Conservation (phyloP, 2,113 vertebrate genomes). For the Plecturocebus donacophilus region DNA sequence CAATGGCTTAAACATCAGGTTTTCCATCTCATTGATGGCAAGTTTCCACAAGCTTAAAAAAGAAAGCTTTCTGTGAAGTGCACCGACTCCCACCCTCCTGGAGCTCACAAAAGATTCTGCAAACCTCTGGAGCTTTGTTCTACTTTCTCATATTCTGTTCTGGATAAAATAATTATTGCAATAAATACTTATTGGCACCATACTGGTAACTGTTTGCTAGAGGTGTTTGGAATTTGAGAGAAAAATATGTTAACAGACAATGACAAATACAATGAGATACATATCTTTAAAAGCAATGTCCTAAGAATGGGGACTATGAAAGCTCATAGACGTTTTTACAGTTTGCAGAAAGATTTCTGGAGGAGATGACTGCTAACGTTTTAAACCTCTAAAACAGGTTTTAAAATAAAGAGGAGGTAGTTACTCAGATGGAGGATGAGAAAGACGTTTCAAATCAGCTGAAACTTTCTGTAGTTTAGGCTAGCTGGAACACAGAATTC, state of each 20-base stretch:
- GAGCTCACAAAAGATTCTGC: neutral
- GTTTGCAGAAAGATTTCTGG: neutral
- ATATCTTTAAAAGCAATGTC: neutral
- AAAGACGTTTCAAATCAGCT: neutral
- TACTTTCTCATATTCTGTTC: neutral
- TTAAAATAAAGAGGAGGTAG: neutral
- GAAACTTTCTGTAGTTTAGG: neutral
- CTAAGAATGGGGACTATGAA: neutral
- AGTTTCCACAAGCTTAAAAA: neutral
- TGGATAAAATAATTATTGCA: neutral
- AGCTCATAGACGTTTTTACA: neutral
- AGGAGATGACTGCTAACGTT: neutral
- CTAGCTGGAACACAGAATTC: neutral
- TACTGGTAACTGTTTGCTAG: neutral
- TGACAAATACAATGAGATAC: neutral
- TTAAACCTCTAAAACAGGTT: neutral
- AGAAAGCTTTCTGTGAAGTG: neutral
- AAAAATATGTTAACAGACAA: neutral
- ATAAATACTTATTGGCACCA: neutral
- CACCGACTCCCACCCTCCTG: rapidly evolving
- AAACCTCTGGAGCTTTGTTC: neutral
- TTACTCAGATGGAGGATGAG: neutral
- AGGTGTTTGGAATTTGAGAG: neutral
- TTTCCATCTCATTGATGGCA: neutral
- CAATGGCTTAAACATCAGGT: neutral